Conservation (phyloP, 2,113 vertebrate species). For the Aegypius monachus region DNA sequence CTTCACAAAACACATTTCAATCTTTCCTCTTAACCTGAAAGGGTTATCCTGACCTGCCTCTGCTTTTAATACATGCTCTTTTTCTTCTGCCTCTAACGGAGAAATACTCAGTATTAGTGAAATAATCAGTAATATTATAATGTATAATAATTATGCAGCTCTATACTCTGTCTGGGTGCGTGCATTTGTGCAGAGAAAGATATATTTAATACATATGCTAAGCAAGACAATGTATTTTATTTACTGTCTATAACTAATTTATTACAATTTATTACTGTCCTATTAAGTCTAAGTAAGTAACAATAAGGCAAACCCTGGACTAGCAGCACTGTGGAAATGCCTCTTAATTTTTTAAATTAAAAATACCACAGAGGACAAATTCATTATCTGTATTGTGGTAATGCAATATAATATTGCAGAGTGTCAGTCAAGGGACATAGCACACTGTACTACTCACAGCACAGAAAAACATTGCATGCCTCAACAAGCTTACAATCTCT, state of each 20-base stretch:
- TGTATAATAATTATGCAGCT: background rate
- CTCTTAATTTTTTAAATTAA: background rate
- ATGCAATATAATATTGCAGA: background rate
- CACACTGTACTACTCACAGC: background rate
- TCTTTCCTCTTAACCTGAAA: background rate
- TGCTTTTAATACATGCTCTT: background rate
- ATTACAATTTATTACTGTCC: background rate
- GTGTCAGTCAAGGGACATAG: background rate
- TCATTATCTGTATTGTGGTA: background rate
- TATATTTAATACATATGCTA: background rate
- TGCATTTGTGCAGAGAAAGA: background rate
- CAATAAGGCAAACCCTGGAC: background rate
- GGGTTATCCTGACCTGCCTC: background rate
- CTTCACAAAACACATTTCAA: background rate
- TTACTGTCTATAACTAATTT: background rate
- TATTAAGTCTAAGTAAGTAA: background rate
- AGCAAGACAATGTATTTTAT: background rate
- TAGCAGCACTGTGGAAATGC: background rate
- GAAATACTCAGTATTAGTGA: background rate
- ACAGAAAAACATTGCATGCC: background rate
- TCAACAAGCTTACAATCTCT: background rate
- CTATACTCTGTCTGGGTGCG: background rate
- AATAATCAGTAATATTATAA: background rate
- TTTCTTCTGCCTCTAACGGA: background rate
- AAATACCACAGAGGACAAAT: background rate